Evolutionary conservation across 2,113 vertebrate species (phyloP), one percentile per base, ranked within the genome.

Genomic region (Dipodomys stephensi): DNA sequence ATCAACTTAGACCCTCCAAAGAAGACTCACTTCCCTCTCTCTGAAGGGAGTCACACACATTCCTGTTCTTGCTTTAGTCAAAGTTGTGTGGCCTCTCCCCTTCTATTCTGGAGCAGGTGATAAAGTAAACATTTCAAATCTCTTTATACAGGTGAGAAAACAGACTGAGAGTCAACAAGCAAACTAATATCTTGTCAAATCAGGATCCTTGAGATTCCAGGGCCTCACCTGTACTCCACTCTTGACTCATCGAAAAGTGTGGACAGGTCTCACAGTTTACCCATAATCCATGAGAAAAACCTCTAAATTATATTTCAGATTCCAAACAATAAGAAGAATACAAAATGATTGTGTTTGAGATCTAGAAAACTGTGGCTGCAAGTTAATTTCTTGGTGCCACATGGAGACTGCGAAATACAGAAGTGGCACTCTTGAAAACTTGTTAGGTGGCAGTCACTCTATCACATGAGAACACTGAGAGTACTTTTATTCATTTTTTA

Each of bases 21-120:
- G 15, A 19, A 94, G 32, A 73, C 64, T 83, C 60, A 91, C 85
- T 92, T 94, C 83, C 89, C 69, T 89, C 89, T 87, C 77, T 96
- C 10, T 23, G 5, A 35, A 71, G 5, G 60, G 69, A 90, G 87
- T 39, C 78, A 46, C 32, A 39, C 93, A 35, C 44, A 25, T 30
- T 32, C 53, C 19, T 44, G 2, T 73, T 60, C 71, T 60, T 65
- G 68, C 69, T 32, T 76, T 35, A 32, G 35, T 53, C 30, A 60
- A 88, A 73, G 68, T 1, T 18, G 15, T 39, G 23, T 22, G 49
- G 0, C 4, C 27, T 46, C 44, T 80, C 32, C 76, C 60, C 62
- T 72, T 87, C 71, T 84, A 69, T 53, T 62, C 83, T 32, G 60
- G 76, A 91, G 27, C 30, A 67, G 78, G 9, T 60, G 49, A 23